Conservation (phyloP, 2,888 invertebrate genomes). For the Toxonevra muliebris region DNA sequence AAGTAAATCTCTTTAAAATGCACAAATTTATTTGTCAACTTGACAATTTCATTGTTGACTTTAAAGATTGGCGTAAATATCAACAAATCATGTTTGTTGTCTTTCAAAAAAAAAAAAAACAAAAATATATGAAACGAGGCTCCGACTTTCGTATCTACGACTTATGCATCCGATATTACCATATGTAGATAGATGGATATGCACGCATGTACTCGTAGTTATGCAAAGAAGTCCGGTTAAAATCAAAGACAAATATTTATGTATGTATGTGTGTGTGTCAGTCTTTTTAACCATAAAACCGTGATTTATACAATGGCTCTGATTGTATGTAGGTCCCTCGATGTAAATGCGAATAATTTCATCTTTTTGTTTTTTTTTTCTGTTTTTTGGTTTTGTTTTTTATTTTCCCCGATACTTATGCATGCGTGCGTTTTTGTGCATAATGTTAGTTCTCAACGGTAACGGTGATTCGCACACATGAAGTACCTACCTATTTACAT, state of each 20-base stretch:
- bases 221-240: conserved; percentile 46
- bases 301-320: neutral
- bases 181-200: conserved; percentile 18
- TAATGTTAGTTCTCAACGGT: no score
- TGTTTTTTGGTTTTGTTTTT: no score
- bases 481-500: no score
- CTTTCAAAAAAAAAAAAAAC: conserved; percentile 33
- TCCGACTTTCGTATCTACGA: no score
- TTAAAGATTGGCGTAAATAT: conserved; percentile 35
- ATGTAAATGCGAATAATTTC: no score
- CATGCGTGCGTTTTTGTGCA: conserved; percentile 33
- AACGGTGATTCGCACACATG: no score
- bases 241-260: conserved; percentile 58
- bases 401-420: conserved; percentile 30
- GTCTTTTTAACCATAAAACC: neutral
- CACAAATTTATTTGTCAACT: conserved; percentile 63
- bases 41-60: conserved; percentile 59
- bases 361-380: no score
- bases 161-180: no score
- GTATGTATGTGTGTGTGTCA: conserved; percentile 12
- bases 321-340: conserved; percentile 9
- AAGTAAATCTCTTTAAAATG: conserved; percentile 44
- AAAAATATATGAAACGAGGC: neutral
- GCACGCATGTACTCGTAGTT: conserved; percentile 18
- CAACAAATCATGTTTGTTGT: conserved; percentile 54